Conservation (phyloP, 2,113 vertebrate species). For the Anolis sagrei region DNA sequence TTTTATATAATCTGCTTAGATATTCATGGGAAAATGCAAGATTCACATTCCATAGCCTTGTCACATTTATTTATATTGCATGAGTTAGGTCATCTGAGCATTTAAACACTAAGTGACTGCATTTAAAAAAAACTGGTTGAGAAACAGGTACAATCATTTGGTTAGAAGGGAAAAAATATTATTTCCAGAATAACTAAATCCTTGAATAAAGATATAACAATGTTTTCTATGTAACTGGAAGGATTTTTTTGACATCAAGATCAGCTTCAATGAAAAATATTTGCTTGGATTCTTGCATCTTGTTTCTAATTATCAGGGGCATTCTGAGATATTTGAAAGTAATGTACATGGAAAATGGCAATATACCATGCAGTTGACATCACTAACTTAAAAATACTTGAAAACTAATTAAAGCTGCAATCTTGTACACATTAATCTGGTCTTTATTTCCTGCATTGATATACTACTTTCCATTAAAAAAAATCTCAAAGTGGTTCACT, state of each 20-base stretch:
- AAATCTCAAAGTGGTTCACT: too few species aligned
- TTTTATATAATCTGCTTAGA: conserved; percentile 52
- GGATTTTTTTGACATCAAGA: not conserved
- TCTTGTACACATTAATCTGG: too few species aligned
- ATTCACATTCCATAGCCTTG: conserved; percentile 32
- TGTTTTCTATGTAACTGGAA: not conserved
- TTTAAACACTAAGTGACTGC: conserved; percentile 60
- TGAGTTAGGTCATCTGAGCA: conserved; percentile 46
- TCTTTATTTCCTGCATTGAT: too few species aligned
- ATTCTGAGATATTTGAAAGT: not conserved
- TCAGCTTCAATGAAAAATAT: too few species aligned
- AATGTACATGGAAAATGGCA: not conserved
- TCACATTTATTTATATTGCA: conserved; percentile 53
- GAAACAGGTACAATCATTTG: conserved; percentile 40
- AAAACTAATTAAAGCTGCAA: not conserved
- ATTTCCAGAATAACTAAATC: not conserved
- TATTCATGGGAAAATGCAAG: conserved; percentile 57
- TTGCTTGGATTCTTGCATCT: not conserved
- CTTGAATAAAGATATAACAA: not conserved
- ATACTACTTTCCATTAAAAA: too few species aligned
- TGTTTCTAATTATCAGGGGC: not conserved
- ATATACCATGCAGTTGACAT: not conserved
- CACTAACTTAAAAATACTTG: not conserved
- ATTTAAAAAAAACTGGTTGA: conserved; percentile 20
- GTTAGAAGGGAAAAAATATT: conserved; percentile 27